Conservation (phyloP, 1,140 invertebrate genomes). For the Bombus consobrinus region DNA sequence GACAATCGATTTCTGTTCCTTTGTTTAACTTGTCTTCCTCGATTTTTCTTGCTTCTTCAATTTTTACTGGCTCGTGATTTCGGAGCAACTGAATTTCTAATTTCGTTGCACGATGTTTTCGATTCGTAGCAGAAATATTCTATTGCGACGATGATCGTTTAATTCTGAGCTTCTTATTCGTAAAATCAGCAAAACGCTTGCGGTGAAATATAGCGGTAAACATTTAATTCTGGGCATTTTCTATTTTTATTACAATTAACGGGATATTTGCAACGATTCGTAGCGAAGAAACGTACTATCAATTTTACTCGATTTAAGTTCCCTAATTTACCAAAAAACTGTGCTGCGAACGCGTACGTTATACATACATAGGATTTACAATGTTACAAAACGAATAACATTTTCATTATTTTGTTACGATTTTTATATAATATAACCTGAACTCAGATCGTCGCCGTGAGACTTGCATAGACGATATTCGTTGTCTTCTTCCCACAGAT, state of each 20-base stretch:
- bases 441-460: background rate
- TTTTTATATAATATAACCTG: background rate
- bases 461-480: background rate
- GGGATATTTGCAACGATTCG: background rate
- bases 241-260: background rate
- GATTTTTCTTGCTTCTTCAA: background rate
- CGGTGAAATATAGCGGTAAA: no score
- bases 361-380: background rate
- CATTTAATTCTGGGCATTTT: no score
- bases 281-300: no score
- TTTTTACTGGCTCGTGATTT: background rate
- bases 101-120: background rate
- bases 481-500: background rate
- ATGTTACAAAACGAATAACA: background rate
- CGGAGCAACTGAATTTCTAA: fast-evolving
- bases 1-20: background rate
- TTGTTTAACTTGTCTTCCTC: background rate
- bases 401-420: background rate
- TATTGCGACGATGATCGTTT: background rate
- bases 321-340: no score
- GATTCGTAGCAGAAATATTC: no score
- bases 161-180: background rate
- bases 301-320: no score
- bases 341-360: no score
- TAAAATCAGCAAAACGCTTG: background rate